phyloP scores from a whole-genome alignment of 2,888 invertebrate species.

The Rhamphomyia laevipes region DNA sequence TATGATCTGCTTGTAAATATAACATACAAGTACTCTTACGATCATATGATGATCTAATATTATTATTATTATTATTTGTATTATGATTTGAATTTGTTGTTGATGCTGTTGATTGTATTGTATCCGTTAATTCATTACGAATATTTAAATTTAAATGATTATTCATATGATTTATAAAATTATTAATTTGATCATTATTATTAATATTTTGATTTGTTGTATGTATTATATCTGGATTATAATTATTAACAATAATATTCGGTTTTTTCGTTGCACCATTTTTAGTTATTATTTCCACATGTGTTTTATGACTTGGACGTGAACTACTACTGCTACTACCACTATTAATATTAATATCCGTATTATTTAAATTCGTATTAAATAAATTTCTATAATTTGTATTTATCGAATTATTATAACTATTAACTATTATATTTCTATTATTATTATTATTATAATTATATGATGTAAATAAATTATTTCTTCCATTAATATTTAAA shows the following conservation, averaged over 20 bases:
- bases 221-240: constrained; percentile 36
- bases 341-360: constrained; percentile 10
- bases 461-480: neutral
- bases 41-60: constrained; percentile 41
- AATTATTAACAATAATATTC: constrained; percentile 50
- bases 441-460: constrained; percentile 2
- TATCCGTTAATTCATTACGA: constrained; percentile 12
- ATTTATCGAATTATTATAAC: constrained; percentile 13
- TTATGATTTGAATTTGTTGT: neutral
- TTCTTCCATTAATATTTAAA: neutral
- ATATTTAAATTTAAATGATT: constrained; percentile 15
- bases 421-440: constrained; percentile 15
- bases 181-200: neutral
- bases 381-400: constrained; percentile 12
- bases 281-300: constrained; percentile 54
- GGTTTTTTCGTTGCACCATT: constrained; percentile 52
- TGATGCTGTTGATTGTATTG: neutral
- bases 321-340: constrained; percentile 27
- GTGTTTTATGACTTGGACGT: constrained; percentile 53
- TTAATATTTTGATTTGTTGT: neutral
- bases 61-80: constrained; percentile 17
- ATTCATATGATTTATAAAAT: constrained; percentile 4
- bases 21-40: constrained; percentile 89
- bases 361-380: constrained; percentile 11
- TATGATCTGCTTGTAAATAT: constrained; percentile 91